Base-by-base conservation (phyloP, 2,888 invertebrate species). In the Gibbula magus region DNA sequence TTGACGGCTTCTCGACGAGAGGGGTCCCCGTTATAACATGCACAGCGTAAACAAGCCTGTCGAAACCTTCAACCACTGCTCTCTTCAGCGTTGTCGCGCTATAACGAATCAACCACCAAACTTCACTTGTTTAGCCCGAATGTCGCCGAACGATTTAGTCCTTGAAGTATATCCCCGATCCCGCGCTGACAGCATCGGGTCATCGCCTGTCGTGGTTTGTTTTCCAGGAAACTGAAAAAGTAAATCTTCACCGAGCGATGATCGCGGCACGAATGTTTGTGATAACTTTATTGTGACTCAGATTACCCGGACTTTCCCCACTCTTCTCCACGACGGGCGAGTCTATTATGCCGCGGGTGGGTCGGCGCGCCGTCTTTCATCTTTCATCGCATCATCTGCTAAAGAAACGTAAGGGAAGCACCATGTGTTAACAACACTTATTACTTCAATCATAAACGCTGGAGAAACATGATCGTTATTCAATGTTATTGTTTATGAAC, bases 241-340 rank as follows among this genome's bases (percentile, higher is more conserved):
- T 61, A 61, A 61, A 61, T 61, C 61, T 61, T 29, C 13, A 3
- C 29, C 29, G 22, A 61, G 61, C 13, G 61, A 25, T 29, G 29
- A 61, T 61, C 61, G 61, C 61, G 29, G 29, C 61, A 61, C 61
- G 22, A 61, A 61, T 61, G 61, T 61, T 61, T 61, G 61, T 61
- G 61, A 61, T 61, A 61, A 61, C 61, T 61, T 61, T 61, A 61
- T 61, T 61, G 61, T 61, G 61, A 61, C 61, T 61, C 61, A 61
- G 61, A 61, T 61, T 61, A 61, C 61, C 61, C 16, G 61, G 29
- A 25, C 29, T 22, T 61, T n/a, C 18, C 61, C 61, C 61, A 61
- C 29, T 61, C 61, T 61, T 25, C 61, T 16, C 25, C 29, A 10
- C 16, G 61, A 61, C 29, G 61, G 61, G 10, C 61, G 61, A 61